Percentiles rank a stretch among this genome's conserved stretches.
These are phyloP conservation scores for Agrenia bidenticulata DNA, from an alignment of 2,888 invertebrate genomes.

Conservation along the genomic window DNA sequence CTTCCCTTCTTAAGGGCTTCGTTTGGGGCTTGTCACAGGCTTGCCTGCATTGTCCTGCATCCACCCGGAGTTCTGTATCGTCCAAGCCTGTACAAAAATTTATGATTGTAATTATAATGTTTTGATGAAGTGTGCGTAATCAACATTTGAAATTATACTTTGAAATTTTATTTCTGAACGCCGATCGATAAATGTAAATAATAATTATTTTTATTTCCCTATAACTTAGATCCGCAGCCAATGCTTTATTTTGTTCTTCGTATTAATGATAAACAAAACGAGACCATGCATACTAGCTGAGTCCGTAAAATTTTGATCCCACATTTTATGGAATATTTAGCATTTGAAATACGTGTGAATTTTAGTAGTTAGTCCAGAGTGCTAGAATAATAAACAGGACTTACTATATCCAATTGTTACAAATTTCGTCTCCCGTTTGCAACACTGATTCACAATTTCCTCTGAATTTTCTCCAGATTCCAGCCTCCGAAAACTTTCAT, in stretches of 20 bases:
- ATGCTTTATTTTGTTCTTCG: no score
- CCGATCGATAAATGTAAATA: no score
- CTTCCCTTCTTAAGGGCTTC: conserved; percentile 46
- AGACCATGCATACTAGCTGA: no score
- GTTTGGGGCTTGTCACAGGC: conserved; percentile 29
- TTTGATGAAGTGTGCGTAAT: neutral
- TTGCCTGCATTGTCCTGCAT: conserved; percentile 48
- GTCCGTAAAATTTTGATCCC: no score
- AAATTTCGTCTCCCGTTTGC: conserved; percentile 48
- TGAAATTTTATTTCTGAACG: neutral
- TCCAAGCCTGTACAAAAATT: conserved; percentile 39
- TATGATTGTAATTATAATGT: conserved; percentile 15
- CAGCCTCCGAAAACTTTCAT: conserved; percentile 41
- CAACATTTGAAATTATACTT: neutral
- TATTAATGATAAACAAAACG: no score
- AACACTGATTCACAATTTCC: conserved; percentile 52
- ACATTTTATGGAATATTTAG: no score
- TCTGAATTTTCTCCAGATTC: conserved; percentile 49
- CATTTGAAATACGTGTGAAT: no score
- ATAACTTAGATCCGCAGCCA: no score
- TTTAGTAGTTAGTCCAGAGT: no score
- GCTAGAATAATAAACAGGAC: no score
- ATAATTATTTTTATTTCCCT: no score
- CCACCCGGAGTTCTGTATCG: conserved; percentile 42
- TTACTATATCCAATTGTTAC: conserved; percentile 52